These are phyloP conservation scores for Zaprionus ornatus DNA, from an alignment of 1,140 invertebrate genomes.

Conservation along the genomic window DNA sequence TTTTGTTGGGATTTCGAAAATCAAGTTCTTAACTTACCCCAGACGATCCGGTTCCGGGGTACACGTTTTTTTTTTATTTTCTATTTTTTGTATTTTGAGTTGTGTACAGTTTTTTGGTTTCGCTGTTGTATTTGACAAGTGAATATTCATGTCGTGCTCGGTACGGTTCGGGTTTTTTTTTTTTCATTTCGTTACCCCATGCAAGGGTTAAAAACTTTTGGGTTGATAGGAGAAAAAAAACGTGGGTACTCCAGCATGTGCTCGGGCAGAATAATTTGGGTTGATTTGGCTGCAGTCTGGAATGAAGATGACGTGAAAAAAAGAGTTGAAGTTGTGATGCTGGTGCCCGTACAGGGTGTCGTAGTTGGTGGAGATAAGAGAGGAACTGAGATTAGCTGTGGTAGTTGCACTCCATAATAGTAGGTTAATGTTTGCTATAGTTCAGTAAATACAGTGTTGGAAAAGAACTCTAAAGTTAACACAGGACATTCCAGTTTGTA, in stretches of 20 bases:
- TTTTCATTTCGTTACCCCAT: slow-evolving; percentile 19
- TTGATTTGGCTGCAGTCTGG: slow-evolving; percentile 47
- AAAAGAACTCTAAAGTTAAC: no score
- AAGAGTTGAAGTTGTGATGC: slow-evolving; percentile 30
- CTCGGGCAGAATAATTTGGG: slow-evolving; percentile 76
- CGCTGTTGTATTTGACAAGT: slow-evolving; percentile 76
- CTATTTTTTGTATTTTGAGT: slow-evolving; percentile 27
- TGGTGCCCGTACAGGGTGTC: background rate
- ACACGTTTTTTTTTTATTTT: slow-evolving; percentile 37
- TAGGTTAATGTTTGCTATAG: no score
- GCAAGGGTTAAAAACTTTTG: slow-evolving; percentile 74
- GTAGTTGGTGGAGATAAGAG: background rate
- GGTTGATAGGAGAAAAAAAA: slow-evolving; percentile 56
- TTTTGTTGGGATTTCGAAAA: slow-evolving; percentile 75
- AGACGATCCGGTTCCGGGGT: slow-evolving; percentile 39
- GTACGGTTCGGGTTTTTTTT: slow-evolving; percentile 18
- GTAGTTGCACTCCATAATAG: no score
- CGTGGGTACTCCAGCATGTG: slow-evolving; percentile 82
- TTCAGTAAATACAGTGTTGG: no score
- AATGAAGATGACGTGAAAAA: slow-evolving; percentile 34
- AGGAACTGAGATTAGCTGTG: background rate
- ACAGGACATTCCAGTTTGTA: no score
- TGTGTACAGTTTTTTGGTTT: slow-evolving; percentile 61
- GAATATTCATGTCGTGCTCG: slow-evolving; percentile 78
- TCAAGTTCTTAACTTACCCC: slow-evolving; percentile 77